Conservation (phyloP, 2,888 invertebrate genomes). For the Leptinotarsa peninsularis region DNA sequence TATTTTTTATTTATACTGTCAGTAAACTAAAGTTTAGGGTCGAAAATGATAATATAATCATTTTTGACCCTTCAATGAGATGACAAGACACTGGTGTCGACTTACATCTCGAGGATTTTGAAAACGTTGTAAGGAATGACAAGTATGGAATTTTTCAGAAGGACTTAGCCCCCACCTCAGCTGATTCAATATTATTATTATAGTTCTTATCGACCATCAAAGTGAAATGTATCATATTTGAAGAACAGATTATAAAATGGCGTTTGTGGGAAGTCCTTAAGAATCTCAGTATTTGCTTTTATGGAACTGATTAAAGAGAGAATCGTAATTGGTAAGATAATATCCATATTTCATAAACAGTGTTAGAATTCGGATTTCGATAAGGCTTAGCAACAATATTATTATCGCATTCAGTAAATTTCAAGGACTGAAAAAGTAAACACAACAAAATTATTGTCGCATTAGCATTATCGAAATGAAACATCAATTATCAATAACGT, state of each 20-base stretch:
- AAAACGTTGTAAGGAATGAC: too few species aligned
- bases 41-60: too few species aligned
- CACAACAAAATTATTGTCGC: background rate
- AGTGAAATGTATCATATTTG: background rate
- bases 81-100: too few species aligned
- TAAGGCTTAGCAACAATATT: conserved; percentile 16
- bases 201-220: too few species aligned
- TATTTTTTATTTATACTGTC: too few species aligned
- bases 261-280: conserved; percentile 41
- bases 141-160: too few species aligned
- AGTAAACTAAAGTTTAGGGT: too few species aligned
- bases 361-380: conserved; percentile 26
- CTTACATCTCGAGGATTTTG: too few species aligned
- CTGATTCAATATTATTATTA: too few species aligned
- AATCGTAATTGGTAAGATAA: conserved; percentile 46
- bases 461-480: background rate
- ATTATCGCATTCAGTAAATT: background rate
- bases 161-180: too few species aligned
- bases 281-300: conserved; percentile 40
- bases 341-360: conserved; percentile 40
- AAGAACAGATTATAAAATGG: conserved; percentile 33
- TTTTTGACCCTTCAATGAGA: too few species aligned
- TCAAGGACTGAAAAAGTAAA: background rate
- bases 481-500: too few species aligned
- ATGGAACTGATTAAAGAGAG: conserved; percentile 40